Evolutionary conservation across 2,113 vertebrate species (phyloP).

Genomic region (Labrus mixtus): DNA sequence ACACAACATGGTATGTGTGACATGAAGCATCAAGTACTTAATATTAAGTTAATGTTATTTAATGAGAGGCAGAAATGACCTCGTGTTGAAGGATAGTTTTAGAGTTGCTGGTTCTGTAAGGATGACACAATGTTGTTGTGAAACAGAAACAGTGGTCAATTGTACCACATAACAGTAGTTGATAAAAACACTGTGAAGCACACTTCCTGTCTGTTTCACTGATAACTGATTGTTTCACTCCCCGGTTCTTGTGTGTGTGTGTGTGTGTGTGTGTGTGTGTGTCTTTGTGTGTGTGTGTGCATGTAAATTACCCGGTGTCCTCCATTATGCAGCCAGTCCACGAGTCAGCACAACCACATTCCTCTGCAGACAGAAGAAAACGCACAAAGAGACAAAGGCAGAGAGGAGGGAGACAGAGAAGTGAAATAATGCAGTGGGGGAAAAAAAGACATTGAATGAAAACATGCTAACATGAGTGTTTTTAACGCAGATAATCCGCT

Average conservation of each 20-base stretch:
- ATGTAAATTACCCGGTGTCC: conserved; percentile 89
- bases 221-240: not conserved
- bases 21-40: too few relatives aligned
- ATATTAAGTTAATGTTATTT: too few relatives aligned
- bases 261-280: conserved; percentile 12
- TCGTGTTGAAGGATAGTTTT: not conserved
- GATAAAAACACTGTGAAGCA: not conserved
- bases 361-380: conserved; percentile 79
- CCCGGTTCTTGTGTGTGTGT: conserved; percentile 1
- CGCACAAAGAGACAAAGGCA: not conserved
- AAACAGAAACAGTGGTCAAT: not conserved
- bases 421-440: not conserved
- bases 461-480: not conserved
- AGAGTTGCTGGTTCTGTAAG: not conserved
- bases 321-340: conserved; percentile 97
- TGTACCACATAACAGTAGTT: not conserved
- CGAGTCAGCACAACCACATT: conserved; percentile 91
- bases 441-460: not conserved
- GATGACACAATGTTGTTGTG: not conserved
- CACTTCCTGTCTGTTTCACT: not conserved
- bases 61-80: not conserved
- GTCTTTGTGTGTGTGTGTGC: not conserved
- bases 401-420: not conserved
- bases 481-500: not conserved
- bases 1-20: too few relatives aligned